A percentile compares a stretch with the other conserved stretches of the same genome.
phyloP scores from a whole-genome alignment of 1,140 invertebrate genomes.

The Arion vulgaris region DNA sequence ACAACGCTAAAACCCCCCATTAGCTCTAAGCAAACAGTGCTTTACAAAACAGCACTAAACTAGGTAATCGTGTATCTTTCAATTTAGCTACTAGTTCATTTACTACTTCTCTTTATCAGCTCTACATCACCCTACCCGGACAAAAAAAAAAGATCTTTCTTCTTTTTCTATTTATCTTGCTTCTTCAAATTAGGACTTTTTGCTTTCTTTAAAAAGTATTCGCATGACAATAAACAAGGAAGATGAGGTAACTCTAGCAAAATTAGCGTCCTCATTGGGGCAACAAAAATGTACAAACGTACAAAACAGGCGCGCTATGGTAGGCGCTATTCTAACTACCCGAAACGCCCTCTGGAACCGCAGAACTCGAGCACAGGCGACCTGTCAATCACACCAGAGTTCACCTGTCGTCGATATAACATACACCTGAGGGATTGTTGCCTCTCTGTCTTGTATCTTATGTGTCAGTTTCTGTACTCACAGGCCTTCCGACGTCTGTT shows the following conservation, averaged over 20 bases:
- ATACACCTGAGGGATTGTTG: constrained; percentile 10
- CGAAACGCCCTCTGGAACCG: constrained; percentile 5
- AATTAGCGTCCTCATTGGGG: not conserved
- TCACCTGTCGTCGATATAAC: constrained; percentile 16
- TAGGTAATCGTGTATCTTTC: too few relatives aligned
- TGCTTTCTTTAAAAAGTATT: not conserved
- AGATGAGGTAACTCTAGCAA: constrained; percentile 11
- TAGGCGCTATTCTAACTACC: not conserved
- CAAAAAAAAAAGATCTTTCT: too few relatives aligned
- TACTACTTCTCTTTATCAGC: too few relatives aligned
- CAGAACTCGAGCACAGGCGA: not conserved
- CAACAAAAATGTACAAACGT: not conserved
- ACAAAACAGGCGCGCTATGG: not conserved
- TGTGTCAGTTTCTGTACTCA: not conserved
- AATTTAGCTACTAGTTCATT: too few relatives aligned
- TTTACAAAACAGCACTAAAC: too few relatives aligned
- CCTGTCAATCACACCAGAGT: not conserved
- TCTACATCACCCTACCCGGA: too few relatives aligned
- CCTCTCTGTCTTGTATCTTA: not conserved
- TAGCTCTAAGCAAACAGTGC: too few relatives aligned
- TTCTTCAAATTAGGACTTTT: too few relatives aligned
- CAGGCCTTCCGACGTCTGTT: not conserved
- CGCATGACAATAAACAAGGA: not conserved
- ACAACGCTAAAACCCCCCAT: too few relatives aligned
- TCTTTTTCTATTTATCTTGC: too few relatives aligned